These are phyloP conservation scores for Drosophila neotestacea DNA, from an alignment of 2,888 invertebrate species.

Conservation along the genomic window DNA sequence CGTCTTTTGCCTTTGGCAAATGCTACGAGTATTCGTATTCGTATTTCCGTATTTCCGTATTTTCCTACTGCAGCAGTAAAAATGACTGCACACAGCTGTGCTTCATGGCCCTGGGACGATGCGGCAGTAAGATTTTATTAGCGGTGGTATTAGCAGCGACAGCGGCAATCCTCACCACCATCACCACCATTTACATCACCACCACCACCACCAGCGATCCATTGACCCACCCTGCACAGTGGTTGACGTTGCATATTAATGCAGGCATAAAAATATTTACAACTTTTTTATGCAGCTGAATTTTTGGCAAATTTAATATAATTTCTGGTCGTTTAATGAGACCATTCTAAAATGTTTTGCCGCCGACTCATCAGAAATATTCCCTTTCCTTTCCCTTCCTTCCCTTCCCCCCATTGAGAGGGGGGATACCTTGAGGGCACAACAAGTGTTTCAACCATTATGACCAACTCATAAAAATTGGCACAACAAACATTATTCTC, in stretches of 20 bases:
- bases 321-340: conserved; percentile 80
- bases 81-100: conserved; percentile 82
- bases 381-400: not conserved
- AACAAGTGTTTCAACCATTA: conserved; percentile 76
- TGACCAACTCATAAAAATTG: conserved; percentile 67
- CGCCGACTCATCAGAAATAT: conserved; percentile 59
- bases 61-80: conserved; percentile 75
- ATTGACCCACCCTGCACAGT: conserved; percentile 50
- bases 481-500: conserved; percentile 64
- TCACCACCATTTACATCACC: not conserved
- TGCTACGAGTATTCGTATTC: conserved; percentile 29
- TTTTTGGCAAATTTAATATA: conserved; percentile 77
- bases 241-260: conserved; percentile 80
- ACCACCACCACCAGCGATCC: not conserved
- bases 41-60: too few species aligned
- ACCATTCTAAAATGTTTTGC: conserved; percentile 69
- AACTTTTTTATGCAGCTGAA: conserved; percentile 76
- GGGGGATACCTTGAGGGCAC: conserved; percentile 48
- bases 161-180: conserved; percentile 18
- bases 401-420: not conserved
- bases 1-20: conserved; percentile 51
- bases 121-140: conserved; percentile 81
- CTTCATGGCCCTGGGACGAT: conserved; percentile 74
- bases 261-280: conserved; percentile 80
- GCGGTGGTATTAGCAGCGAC: conserved; percentile 80